A percentile compares a stretch with the other conserved stretches of the same genome.
Conservation (phyloP, 2,888 invertebrate species). For the Monopis laevigella region DNA sequence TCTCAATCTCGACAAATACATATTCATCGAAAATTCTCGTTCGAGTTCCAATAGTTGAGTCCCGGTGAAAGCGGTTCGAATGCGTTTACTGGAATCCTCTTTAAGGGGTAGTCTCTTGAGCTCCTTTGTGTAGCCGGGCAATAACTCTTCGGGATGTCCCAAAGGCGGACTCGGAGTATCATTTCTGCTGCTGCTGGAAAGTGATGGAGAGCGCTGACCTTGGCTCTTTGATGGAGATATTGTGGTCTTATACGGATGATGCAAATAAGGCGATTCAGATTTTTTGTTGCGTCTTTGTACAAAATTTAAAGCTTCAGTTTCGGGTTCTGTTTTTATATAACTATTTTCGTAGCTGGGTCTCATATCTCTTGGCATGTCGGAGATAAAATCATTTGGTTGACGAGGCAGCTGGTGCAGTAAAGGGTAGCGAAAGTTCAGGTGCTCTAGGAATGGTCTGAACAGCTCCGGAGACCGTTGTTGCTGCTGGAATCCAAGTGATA, state of each 20-base stretch:
- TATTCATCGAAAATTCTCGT: conserved; percentile 87
- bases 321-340: conserved; percentile 39
- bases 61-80: conserved; percentile 93
- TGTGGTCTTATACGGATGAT: conserved; percentile 37
- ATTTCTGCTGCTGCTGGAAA: conserved; percentile 60
- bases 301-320: conserved; percentile 40
- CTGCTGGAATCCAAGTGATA: conserved; percentile 71
- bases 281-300: conserved; percentile 41
- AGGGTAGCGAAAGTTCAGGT: conserved; percentile 51
- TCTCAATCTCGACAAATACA: conserved; percentile 88
- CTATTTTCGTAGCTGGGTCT: conserved; percentile 30
- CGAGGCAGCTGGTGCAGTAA: conserved; percentile 49
- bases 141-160: conserved; percentile 49
- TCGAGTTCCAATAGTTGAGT: conserved; percentile 88
- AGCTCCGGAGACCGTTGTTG: conserved; percentile 59
- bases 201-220: conserved; percentile 47
- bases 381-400: conserved; percentile 34
- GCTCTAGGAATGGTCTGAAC: conserved; percentile 56
- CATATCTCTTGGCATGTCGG: conserved; percentile 34
- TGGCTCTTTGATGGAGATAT: conserved; percentile 53
- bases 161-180: conserved; percentile 66
- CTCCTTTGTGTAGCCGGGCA: conserved; percentile 52
- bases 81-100: conserved; percentile 83
- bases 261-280: conserved; percentile 52
- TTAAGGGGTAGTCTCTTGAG: conserved; percentile 55